Conservation (phyloP, 1,140 invertebrate genomes). For the Atta colombica region DNA sequence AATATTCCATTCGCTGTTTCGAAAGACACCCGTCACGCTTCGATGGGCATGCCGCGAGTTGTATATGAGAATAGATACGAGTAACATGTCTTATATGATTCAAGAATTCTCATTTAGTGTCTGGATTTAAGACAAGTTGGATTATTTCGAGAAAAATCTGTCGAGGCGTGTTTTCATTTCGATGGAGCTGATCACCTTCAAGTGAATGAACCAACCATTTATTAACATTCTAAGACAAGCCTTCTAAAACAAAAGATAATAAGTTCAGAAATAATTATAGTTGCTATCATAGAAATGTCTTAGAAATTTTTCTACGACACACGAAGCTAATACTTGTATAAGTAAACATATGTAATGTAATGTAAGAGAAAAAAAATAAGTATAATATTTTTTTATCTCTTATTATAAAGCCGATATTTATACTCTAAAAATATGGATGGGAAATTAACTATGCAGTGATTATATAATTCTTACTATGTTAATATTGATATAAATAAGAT, state of each 20-base stretch:
- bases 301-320: not conserved
- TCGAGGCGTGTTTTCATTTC: not conserved
- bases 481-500: too few relatives aligned
- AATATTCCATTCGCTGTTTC: slow-evolving; percentile 66
- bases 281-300: not conserved
- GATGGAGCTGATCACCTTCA: not conserved
- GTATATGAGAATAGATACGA: slow-evolving; percentile 33
- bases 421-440: too few relatives aligned
- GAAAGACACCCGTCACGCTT: slow-evolving; percentile 70
- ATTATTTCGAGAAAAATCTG: not conserved
- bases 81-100: slow-evolving; percentile 38
- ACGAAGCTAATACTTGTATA: not conserved
- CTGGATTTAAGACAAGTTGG: slow-evolving; percentile 9
- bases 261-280: not conserved
- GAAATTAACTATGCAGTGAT: too few relatives aligned
- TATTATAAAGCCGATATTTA: not conserved
- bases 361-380: not conserved
- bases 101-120: slow-evolving; percentile 43
- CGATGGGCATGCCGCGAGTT: not conserved
- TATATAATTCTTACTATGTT: too few relatives aligned
- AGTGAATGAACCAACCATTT: not conserved
- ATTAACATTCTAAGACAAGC: not conserved
- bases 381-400: not conserved
- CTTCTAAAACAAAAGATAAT: not conserved
- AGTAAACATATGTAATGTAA: not conserved